Conservation (phyloP, 2,113 vertebrate genomes). For the Danio rerio region GRCz12tu NC_133185.1:39989001-39989500, state of each 20-base stretch:
- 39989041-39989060: no score
- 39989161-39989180: slow-evolving; percentile 85
- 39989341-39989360: slow-evolving; percentile 94
- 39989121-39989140: neutral
- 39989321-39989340: slow-evolving; percentile 91
- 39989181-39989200: slow-evolving; percentile 87
- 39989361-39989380: slow-evolving; percentile 97
- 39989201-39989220: slow-evolving; percentile 84
- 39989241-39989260: slow-evolving; percentile 79
- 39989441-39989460: neutral
- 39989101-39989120: no score
- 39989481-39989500: no score
- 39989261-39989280: slow-evolving; percentile 88
- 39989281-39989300: slow-evolving; percentile 93
- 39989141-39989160: slow-evolving; percentile 87
- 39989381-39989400: slow-evolving; percentile 95
- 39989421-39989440: neutral
- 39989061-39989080: neutral
- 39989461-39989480: no score
- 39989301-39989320: slow-evolving; percentile 93
- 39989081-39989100: neutral
- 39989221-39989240: slow-evolving; percentile 81
- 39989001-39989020: no score
- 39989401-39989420: slow-evolving; percentile 78
- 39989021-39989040: no score